A percentile compares a stretch with the other conserved stretches of the same genome.
Conservation (phyloP, 2,888 invertebrate species). For the Andrena camellia region DNA sequence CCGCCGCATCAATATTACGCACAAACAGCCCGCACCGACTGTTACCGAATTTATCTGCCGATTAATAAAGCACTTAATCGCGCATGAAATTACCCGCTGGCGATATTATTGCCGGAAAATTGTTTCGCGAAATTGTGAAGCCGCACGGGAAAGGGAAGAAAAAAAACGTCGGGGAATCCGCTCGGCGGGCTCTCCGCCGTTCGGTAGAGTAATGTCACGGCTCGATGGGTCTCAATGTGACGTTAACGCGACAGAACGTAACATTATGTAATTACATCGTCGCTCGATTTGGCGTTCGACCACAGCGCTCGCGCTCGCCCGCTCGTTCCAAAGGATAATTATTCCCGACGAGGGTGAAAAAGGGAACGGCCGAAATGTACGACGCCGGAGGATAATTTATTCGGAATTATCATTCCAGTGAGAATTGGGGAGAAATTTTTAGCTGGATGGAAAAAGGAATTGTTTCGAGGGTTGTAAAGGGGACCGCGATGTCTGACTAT, state of each 20-base stretch:
- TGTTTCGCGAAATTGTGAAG: slow-evolving; percentile 29
- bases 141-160: not conserved
- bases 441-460: not conserved
- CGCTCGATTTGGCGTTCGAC: slow-evolving; percentile 35
- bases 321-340: slow-evolving; percentile 29
- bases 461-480: not conserved
- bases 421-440: not conserved
- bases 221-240: slow-evolving; percentile 32
- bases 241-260: slow-evolving; percentile 44
- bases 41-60: slow-evolving; percentile 64
- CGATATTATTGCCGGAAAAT: slow-evolving; percentile 36
- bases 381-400: slow-evolving; percentile 4
- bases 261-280: slow-evolving; percentile 44
- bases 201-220: slow-evolving; percentile 32
- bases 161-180: not conserved
- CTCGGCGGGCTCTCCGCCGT: not conserved
- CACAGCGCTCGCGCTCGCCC: not conserved
- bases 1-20: slow-evolving; percentile 55
- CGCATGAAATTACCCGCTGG: slow-evolving; percentile 56
- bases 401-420: slow-evolving; percentile 11
- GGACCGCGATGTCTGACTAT: not conserved
- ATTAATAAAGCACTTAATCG: slow-evolving; percentile 70
- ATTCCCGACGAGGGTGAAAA: slow-evolving; percentile 4
- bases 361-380: slow-evolving; percentile 1
- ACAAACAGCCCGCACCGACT: slow-evolving; percentile 53